Conservation (phyloP, 2,797 vertebrate genomes). For the Phoeniculus purpureus region DNA sequence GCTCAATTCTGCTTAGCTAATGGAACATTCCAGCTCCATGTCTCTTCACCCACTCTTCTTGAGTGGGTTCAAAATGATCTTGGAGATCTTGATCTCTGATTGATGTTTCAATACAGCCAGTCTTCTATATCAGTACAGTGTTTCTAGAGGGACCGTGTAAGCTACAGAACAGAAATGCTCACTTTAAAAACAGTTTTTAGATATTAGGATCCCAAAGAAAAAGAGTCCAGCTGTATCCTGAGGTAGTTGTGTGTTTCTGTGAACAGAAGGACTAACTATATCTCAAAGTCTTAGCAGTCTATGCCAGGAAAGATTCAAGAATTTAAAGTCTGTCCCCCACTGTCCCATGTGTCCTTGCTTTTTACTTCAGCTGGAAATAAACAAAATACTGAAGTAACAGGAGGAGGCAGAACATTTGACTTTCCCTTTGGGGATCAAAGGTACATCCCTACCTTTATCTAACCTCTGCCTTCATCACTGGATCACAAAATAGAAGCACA, state of each 20-base stretch:
- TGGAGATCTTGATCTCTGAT: too few species aligned
- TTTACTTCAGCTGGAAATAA: background rate
- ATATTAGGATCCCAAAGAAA: background rate
- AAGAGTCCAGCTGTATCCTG: background rate
- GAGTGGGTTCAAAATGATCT: too few species aligned
- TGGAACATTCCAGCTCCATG: too few species aligned
- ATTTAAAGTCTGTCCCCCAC: background rate
- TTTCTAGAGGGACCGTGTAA: background rate
- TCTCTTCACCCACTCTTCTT: too few species aligned
- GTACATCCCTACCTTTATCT: background rate
- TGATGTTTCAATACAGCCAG: background rate
- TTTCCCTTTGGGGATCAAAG: background rate
- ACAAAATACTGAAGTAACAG: background rate
- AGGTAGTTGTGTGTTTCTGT: background rate
- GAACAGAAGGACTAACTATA: background rate
- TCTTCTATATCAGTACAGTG: background rate
- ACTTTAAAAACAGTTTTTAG: background rate
- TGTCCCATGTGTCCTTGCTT: background rate
- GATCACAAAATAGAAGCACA: background rate
- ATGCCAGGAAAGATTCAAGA: background rate
- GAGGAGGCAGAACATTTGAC: conserved; percentile 1
- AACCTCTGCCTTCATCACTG: background rate
- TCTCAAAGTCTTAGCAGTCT: background rate
- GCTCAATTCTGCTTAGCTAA: too few species aligned
- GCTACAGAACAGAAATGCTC: background rate